A percentile compares a stretch with the other conserved stretches of the same genome.
Evolutionary conservation across 1,140 invertebrate genomes (phyloP).

Genomic region (Drosophila aff.): DNA sequence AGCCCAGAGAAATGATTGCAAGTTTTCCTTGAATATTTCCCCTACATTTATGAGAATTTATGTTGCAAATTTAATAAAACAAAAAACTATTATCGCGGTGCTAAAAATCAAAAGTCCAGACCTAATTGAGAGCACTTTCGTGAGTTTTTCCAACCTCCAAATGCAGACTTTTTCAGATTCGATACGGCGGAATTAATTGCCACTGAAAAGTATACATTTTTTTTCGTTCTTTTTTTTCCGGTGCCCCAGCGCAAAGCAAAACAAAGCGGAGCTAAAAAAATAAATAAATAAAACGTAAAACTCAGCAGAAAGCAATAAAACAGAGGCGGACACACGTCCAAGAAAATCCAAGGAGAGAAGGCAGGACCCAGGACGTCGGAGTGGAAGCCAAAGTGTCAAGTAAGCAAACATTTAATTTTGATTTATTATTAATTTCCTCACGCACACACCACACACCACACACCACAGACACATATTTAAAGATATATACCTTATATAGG

Average conservation of each 20-base stretch:
- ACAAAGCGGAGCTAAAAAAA: constrained; percentile 21
- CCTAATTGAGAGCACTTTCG: not conserved
- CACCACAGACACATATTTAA: not conserved
- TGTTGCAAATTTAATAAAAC: not conserved
- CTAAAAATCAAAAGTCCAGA: not conserved
- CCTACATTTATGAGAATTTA: too few relatives aligned
- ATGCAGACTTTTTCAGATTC: constrained; percentile 5
- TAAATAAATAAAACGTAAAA: constrained; percentile 71
- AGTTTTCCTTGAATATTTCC: not conserved
- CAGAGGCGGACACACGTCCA: constrained; percentile 32
- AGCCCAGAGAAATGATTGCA: constrained; percentile 5
- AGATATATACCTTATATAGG: not conserved
- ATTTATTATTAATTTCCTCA: constrained; percentile 80
- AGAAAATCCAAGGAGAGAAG: constrained; percentile 5
- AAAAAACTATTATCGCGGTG: not conserved
- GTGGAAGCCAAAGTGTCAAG: constrained; percentile 74
- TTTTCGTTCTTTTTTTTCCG: constrained; percentile 27
- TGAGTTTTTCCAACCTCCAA: not conserved
- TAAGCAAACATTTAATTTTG: constrained; percentile 82
- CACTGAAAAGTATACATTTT: constrained; percentile 21
- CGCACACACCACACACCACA: constrained; percentile 45
- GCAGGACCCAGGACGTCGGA: constrained; percentile 6
- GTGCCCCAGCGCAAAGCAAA: constrained; percentile 12
- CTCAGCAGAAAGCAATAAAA: constrained; percentile 71
- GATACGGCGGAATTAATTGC: constrained; percentile 57